Evolutionary conservation across 2,113 vertebrate species (phyloP), one percentile per base, ranked within the genome.

Genomic region (Phyllostomus hastatus): DNA sequence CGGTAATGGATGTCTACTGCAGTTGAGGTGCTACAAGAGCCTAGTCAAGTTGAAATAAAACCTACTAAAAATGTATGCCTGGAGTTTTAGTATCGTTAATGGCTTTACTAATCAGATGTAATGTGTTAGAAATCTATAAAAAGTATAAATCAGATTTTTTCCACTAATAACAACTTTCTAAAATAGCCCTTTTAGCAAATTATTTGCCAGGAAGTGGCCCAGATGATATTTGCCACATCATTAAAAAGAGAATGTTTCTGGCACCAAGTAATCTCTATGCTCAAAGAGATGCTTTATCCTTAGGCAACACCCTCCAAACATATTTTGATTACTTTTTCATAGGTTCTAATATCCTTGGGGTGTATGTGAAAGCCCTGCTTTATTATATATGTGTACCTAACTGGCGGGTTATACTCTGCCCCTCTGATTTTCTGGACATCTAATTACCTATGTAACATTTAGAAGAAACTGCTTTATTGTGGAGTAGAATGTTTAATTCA

Each of bases 171-270:
- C 97, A 97, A 72, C 48, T n/a, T 96, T 97, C 91, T 96, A 97
- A 97, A 98, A 91, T 75, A 97, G 91, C 90, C 79, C 75, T 76
- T 97, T 97, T 96, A 91, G 93, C 82, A 96, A 98, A 96, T 97
- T 95, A 97, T 97, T 97, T 98, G 61, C 76, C 92, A 96, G 69
- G 80, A 98, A 94, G 41, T 61, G 20, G 19, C 95, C 97, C 33
- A 70, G 87, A 97, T 98, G 86, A 84, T 88, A 83, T 41, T 97
- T 80, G 93, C 81, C 46, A 97, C 48, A 91, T 70, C 92, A 88
- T n/a, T 93, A 15, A 96, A 98, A 96, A 97, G 95, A 96, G 81
- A 97, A 95, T 72, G 16, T 70, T 95, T 96, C 20, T 67, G 52
- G 31, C 0, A 16, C 41, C 57, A 88, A 54, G 57, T 10, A 96